These are phyloP conservation scores for Acanthurus leucopareius DNA, from an alignment of 2,797 vertebrate genomes.

Conservation along the genomic window DNA sequence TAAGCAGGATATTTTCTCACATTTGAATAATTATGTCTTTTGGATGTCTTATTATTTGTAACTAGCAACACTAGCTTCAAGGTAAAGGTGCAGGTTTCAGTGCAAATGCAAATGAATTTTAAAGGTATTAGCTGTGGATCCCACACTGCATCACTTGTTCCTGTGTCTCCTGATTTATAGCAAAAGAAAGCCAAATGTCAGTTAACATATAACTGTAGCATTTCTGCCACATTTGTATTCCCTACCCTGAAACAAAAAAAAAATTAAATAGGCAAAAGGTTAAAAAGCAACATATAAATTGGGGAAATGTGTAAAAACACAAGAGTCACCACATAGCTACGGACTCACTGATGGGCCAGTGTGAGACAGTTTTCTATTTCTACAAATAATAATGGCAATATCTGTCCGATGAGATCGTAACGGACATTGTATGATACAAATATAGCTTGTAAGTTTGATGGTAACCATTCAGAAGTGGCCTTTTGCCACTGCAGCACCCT, in stretches of 20 bases:
- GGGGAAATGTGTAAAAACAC: not conserved
- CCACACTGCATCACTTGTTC: not conserved
- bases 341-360: slow-evolving; percentile 3
- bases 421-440: slow-evolving; percentile 16
- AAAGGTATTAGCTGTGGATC: not conserved
- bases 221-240: not conserved
- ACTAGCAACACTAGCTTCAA: not conserved
- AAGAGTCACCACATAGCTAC: not conserved
- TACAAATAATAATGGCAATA: slow-evolving; percentile 51
- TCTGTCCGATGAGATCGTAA: slow-evolving; percentile 49
- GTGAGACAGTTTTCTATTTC: slow-evolving; percentile 37
- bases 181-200: not conserved
- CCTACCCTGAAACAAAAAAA: not conserved
- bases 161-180: not conserved
- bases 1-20: not conserved
- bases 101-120: not conserved
- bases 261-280: not conserved
- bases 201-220: not conserved
- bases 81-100: not conserved
- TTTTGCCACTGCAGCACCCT: slow-evolving; percentile 25
- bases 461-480: slow-evolving; percentile 44
- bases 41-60: not conserved
- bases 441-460: slow-evolving; percentile 42
- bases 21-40: not conserved
- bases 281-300: not conserved